Evolutionary conservation across 2,113 vertebrate species (phyloP), one percentile per base, ranked within the genome.

Genomic region (Eleginops maclovinus): DNA sequence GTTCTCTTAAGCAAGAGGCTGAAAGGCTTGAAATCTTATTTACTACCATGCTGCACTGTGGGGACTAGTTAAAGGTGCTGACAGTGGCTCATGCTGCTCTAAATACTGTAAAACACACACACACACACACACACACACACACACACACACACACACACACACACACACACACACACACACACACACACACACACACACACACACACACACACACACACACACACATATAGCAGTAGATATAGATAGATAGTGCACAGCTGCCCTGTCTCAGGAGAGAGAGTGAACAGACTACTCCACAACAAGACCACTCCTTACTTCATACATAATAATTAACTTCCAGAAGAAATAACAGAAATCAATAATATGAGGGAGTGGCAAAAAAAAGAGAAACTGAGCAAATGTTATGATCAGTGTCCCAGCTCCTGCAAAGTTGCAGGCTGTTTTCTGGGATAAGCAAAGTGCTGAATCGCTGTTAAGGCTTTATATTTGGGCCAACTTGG

Each of bases 211-310:
- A 75, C 44, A 76, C 41, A 59, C 26, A 74, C 75, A 36, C 72
- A 73, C 44, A 68, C 46, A 77, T 24, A 56, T n/a, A 44, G 21
- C 82, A 82, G 90, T 90, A 85, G 72, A 79, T 60, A 76, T 65
- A 87, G 87, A 89, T 84, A 86, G 83, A 92, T 89, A 82, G 80
- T 58, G 53, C 81, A 89, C 90, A 93, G 92, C 90, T 92, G 90
- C 78, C 85, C 72, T 49, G 75, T 84, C 77, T 86, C 82, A 59
- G 68, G 67, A 84, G 83, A 83, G 56, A 54, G 47, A 84, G 59
- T 41, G 77, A 84, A 72, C 61, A 82, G 54, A 50, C 53, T 81
- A n/a, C 49, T 81, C 31, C 19, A 71, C 28, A 65, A 66, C 40
- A 65, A 51, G 65, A 56, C 68, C 50, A 61, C 65, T 77, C 77